Evolutionary conservation across 2,797 vertebrate species (phyloP).

Genomic region (Lepidocolaptes lacrymiger): DNA sequence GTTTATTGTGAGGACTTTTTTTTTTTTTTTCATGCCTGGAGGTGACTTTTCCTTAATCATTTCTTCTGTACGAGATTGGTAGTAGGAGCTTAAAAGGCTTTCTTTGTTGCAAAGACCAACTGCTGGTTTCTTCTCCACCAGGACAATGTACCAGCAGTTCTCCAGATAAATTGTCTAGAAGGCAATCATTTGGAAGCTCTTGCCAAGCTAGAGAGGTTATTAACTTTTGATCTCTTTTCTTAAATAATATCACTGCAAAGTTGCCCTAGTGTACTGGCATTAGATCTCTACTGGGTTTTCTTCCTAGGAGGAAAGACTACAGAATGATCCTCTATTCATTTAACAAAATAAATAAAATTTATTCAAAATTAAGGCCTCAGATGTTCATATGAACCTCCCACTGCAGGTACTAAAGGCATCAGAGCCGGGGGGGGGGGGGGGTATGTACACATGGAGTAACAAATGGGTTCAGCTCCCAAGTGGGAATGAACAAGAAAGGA

Average conservation of each 20-base stretch:
- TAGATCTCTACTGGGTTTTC: not conserved
- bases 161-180: constrained; percentile 63
- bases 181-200: constrained; percentile 45
- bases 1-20: constrained; percentile 55
- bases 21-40: not conserved
- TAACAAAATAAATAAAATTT: not conserved
- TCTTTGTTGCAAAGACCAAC: constrained; percentile 52
- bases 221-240: constrained; percentile 55
- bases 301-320: not conserved
- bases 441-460: not conserved
- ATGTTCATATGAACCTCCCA: not conserved
- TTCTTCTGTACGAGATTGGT: constrained; percentile 54
- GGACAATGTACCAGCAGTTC: constrained; percentile 41
- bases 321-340: not conserved
- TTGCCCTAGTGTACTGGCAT: not conserved
- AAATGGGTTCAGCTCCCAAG: not conserved
- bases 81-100: constrained; percentile 42
- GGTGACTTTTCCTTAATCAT: constrained; percentile 61
- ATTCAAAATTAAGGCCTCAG: not conserved
- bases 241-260: not conserved
- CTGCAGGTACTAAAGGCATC: not conserved
- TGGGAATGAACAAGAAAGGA: not conserved
- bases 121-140: constrained; percentile 43
- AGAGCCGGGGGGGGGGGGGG: too few relatives aligned
- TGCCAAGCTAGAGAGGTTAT: not conserved